A percentile compares a stretch with the other conserved stretches of the same genome.
phyloP scores from a whole-genome alignment of 2,797 vertebrate species.

The Pelobates cultripes region DNA sequence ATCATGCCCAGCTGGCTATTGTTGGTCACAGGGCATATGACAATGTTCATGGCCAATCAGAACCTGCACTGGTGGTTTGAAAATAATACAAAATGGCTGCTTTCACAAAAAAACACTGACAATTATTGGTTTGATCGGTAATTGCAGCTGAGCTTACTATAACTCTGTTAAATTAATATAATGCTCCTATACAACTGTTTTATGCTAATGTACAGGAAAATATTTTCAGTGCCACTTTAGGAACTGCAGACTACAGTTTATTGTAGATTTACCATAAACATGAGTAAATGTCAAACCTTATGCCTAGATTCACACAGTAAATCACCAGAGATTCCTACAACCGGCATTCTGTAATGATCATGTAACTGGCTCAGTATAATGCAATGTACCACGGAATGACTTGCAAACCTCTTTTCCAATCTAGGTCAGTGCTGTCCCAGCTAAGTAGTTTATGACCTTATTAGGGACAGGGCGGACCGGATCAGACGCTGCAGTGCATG shows the following conservation, averaged over 20 bases:
- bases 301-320: neutral
- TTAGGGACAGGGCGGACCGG: constrained; percentile 47
- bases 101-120: too few species aligned
- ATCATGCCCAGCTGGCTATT: too few species aligned
- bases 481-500: constrained; percentile 46
- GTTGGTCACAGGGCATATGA: too few species aligned
- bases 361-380: constrained; percentile 19
- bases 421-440: constrained; percentile 44
- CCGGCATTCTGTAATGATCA: constrained; percentile 12
- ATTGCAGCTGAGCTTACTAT: too few species aligned
- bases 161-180: too few species aligned
- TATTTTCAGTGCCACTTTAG: neutral
- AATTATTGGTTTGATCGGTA: too few species aligned
- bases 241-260: neutral
- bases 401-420: constrained; percentile 34
- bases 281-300: neutral
- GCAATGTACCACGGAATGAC: constrained; percentile 23
- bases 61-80: too few species aligned
- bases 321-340: neutral
- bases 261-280: neutral
- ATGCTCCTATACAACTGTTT: too few species aligned
- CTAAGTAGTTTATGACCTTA: constrained; percentile 53
- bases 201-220: too few species aligned
- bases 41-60: too few species aligned
- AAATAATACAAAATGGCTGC: too few species aligned